Evolutionary conservation across 1,140 invertebrate genomes (phyloP).

Genomic region (Pseudomyrmex sp.): DNA sequence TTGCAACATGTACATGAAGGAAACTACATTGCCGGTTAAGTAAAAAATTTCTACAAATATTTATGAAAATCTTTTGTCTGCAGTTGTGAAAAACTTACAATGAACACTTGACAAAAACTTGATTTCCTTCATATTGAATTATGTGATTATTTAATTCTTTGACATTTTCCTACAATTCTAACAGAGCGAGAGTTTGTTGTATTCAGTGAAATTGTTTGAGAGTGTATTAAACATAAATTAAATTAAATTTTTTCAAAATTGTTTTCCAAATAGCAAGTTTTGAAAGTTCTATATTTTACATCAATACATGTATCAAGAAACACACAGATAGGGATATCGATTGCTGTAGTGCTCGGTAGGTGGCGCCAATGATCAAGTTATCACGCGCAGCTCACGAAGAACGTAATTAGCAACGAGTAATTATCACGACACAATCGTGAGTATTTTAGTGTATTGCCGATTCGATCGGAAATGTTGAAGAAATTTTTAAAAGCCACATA

Average conservation of each 20-base stretch:
- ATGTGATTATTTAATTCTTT: background rate
- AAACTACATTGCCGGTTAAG: constrained; percentile 57
- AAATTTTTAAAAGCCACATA: constrained; percentile 8
- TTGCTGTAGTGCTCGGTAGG: constrained; percentile 36
- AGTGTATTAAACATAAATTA: no score
- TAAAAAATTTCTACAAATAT: background rate
- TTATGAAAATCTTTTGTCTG: background rate
- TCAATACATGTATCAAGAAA: background rate
- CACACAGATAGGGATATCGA: background rate
- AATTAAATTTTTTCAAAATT: background rate
- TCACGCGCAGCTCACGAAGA: background rate
- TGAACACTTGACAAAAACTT: no score
- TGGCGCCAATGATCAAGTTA: constrained; percentile 53
- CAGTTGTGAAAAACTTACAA: no score
- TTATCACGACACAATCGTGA: constrained; percentile 15
- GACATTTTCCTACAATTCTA: background rate
- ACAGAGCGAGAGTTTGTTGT: no score
- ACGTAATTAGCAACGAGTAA: constrained; percentile 25
- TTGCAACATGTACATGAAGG: constrained; percentile 2
- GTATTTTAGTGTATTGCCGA: background rate
- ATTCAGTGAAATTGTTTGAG: no score
- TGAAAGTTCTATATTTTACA: constrained; percentile 15
- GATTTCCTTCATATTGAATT: no score
- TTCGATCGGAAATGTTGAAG: background rate
- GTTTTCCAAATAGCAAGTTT: no score